phyloP scores from a whole-genome alignment of 2,888 invertebrate genomes.

The Hipparchia sbordonii region DNA sequence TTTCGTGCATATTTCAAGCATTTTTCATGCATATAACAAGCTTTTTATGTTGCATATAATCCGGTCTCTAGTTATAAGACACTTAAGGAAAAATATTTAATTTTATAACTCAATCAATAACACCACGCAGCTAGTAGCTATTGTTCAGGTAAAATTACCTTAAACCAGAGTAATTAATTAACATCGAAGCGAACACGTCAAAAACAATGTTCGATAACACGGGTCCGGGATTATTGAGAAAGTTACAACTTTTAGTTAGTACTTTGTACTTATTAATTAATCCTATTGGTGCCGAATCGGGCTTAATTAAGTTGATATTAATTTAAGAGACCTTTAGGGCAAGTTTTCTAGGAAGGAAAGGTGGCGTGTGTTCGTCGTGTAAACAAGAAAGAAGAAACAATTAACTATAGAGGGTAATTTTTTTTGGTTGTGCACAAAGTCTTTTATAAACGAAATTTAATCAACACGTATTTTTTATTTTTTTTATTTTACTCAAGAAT shows the following conservation, averaged over 20 bases:
- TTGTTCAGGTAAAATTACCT: background rate
- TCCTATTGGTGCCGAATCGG: background rate
- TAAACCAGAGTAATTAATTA: constrained; percentile 25
- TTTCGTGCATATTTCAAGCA: too few species aligned
- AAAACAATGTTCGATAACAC: constrained; percentile 6
- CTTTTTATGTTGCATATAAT: too few species aligned
- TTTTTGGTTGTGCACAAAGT: too few species aligned
- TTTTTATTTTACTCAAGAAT: too few species aligned
- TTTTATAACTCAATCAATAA: constrained; percentile 8
- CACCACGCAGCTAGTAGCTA: background rate
- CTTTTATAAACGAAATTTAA: too few species aligned
- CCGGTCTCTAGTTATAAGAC: too few species aligned
- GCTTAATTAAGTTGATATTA: background rate
- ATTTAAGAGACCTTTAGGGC: background rate
- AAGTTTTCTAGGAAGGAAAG: too few species aligned
- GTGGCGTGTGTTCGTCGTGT: background rate
- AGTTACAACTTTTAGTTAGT: constrained; percentile 6
- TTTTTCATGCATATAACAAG: too few species aligned
- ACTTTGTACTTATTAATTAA: constrained; percentile 1
- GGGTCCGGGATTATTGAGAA: constrained; percentile 8
- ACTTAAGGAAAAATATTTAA: background rate
- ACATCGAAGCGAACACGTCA: constrained; percentile 19
- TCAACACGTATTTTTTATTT: too few species aligned
- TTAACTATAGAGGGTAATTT: too few species aligned
- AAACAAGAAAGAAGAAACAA: too few species aligned